phyloP scores from a whole-genome alignment of 2,113 vertebrate species.

The Amphiprion percula region DNA sequence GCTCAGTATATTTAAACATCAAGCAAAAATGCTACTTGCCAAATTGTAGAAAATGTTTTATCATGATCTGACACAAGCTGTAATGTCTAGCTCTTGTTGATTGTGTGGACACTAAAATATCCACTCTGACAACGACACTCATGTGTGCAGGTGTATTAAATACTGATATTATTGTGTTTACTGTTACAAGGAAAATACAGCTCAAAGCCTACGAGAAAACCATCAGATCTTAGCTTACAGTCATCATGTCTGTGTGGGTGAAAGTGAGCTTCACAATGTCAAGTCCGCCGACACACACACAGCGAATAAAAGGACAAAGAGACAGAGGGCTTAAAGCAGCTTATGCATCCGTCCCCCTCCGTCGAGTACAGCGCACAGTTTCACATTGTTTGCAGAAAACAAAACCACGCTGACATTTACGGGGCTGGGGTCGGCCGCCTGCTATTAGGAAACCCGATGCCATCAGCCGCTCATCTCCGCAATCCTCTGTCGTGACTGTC shows the following conservation, averaged over 20 bases:
- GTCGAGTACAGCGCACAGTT: conserved; percentile 58
- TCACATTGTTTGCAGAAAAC: conserved; percentile 80
- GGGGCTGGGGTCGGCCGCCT: conserved; percentile 31
- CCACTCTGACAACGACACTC: too few relatives aligned
- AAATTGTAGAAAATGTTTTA: too few relatives aligned
- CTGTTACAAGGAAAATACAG: neutral
- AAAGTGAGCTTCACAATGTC: neutral
- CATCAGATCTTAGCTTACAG: neutral
- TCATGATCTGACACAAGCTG: too few relatives aligned
- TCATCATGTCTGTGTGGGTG: neutral
- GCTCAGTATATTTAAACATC: too few relatives aligned
- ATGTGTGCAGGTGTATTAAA: neutral
- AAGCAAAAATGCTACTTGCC: too few relatives aligned
- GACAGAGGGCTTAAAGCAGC: conserved; percentile 70
- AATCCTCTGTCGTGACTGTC: conserved; percentile 58
- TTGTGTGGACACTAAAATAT: too few relatives aligned
- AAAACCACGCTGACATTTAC: conserved; percentile 83
- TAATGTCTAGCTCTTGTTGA: too few relatives aligned
- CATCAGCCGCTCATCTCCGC: conserved; percentile 54
- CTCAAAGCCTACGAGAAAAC: neutral
- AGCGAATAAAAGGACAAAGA: conserved; percentile 45
- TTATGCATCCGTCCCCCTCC: conserved; percentile 42
- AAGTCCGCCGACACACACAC: conserved; percentile 17
- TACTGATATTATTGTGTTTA: neutral
- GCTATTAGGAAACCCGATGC: conserved; percentile 73